These are phyloP conservation scores for Pherbina coryleti DNA, from an alignment of 2,888 invertebrate species.

Conservation along the genomic window DNA sequence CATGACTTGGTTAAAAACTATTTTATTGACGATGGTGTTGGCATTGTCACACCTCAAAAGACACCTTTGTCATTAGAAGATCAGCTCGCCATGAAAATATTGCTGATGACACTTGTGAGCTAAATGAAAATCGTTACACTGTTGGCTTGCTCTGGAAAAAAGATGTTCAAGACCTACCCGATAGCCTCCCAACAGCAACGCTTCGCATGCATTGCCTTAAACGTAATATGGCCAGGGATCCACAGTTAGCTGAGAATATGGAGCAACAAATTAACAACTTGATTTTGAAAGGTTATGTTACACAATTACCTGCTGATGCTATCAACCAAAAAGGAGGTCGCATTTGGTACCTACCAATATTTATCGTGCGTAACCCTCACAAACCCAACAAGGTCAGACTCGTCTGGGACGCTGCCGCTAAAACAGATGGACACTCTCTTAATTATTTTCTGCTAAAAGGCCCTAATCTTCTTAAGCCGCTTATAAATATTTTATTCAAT, in stretches of 20 bases:
- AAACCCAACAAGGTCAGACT: neutral
- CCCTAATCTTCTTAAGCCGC: no score
- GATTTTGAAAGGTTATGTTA: slow-evolving; percentile 36
- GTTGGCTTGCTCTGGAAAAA: neutral
- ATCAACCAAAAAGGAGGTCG: neutral
- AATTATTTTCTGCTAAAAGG: no score
- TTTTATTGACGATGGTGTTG: neutral
- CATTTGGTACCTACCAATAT: slow-evolving; percentile 13
- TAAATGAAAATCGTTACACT: neutral
- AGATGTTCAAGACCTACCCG: neutral
- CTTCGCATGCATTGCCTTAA: slow-evolving; percentile 28
- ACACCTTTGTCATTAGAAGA: neutral
- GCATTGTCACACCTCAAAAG: neutral
- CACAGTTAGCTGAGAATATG: no score
- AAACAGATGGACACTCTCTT: no score
- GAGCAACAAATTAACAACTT: slow-evolving; percentile 5
- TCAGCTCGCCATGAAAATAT: neutral
- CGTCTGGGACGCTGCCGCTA: slow-evolving; percentile 22
- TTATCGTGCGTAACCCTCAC: neutral
- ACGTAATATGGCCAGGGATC: no score
- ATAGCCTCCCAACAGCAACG: slow-evolving; percentile 13
- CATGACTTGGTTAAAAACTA: neutral
- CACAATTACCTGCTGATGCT: neutral
- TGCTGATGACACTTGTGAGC: neutral
- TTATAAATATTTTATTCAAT: no score